Evolutionary conservation across 2,888 invertebrate species (phyloP), one percentile per base, ranked within the genome.

Genomic region (Rhabditoides inermis): DNA sequence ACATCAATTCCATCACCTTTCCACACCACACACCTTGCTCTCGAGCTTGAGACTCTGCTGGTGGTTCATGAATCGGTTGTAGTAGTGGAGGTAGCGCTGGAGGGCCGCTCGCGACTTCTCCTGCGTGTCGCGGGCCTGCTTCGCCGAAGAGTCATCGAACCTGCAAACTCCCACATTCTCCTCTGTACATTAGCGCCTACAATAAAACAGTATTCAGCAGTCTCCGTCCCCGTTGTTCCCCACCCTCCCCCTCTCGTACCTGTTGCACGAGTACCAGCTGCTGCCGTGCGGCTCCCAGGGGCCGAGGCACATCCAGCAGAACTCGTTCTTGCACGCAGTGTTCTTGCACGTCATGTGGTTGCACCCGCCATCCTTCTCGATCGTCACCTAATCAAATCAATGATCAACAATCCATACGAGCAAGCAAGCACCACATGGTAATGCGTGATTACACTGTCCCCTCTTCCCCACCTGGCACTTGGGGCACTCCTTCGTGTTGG

Each of bases 271-370:
- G 79, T 94, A 95, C 83, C 83, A 70, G 10, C 49, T 61, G 63
- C 90, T 89, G 48, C 94, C 92, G 75, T 95, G 95, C 0, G 94
- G 94, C 78, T 92, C 90, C 95, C 95, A 98, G 36, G 91, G 88
- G 25, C 94, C 94, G 57, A 98, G 84, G 78, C 95, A 98, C 27
- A 95, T 91, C 95, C 95, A 98, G 81, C 95, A 98, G 81, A 98
- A 98, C 79, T 98, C 94, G 44, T 88, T 86, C 80, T 90, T 90
- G 79, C 95, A 98, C 79, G 88, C 89, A 81, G 89, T 88, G 82
- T 94, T 95, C 82, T 92, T 94, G 82, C 95, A 98, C 48, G 88
- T 88, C 94, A 98, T 95, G 80, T 98, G 95, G 81, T 98, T 98
- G 79, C 95, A 98, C 46, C 95, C 95, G 58, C 95, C 95, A 79